Evolutionary conservation across 2,888 invertebrate species (phyloP), one percentile per base, ranked within the genome.

Genomic region (Drosophila mettleri): DNA sequence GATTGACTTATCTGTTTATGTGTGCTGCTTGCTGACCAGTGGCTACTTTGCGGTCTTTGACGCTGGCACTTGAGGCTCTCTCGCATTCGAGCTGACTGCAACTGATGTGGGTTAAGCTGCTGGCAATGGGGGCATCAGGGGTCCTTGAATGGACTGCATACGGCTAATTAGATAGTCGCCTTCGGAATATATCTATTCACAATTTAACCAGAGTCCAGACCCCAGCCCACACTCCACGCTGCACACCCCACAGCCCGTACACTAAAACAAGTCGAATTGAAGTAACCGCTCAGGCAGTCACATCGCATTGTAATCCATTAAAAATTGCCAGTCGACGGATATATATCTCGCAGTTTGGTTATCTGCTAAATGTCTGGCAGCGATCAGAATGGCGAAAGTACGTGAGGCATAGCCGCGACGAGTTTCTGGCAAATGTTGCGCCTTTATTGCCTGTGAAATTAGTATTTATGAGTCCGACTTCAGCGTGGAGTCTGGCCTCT

Each of bases 391-490:
- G 84, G 81, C 71, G 77, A 46, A 64, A 57, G 53, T 68, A 68
- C 74, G 78, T 74, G 78, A 75, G 86, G 51, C 52, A 41, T 45
- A 46, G 59, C 16, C 27, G 49, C 49, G 52, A 20, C 6, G 43
- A 43, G 33, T 33, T 66, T 71, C 84, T 79, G 76, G 86, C 83
- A 85, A 91, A 90, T 90, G 88, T 87, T 80, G 76, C 72, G 83
- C 86, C 91, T 91, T 91, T 91, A 92, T 91, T 90, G 91, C 90
- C 91, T 90, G 91, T 90, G 92, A 91, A 91, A 91, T 91, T 91
- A 91, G 91, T 92, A 91, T 92, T 92, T 91, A 91, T 91, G 83
- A 72, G 81, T 69, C 61, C 78, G 60, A 22, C 46, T 52, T 20
- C 34, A 36, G 39, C 48, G 20, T 31, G 18, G 36, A 12, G 43